Base-by-base conservation (phyloP, 1,140 invertebrate species). In the Procambarus virginalis region DNA sequence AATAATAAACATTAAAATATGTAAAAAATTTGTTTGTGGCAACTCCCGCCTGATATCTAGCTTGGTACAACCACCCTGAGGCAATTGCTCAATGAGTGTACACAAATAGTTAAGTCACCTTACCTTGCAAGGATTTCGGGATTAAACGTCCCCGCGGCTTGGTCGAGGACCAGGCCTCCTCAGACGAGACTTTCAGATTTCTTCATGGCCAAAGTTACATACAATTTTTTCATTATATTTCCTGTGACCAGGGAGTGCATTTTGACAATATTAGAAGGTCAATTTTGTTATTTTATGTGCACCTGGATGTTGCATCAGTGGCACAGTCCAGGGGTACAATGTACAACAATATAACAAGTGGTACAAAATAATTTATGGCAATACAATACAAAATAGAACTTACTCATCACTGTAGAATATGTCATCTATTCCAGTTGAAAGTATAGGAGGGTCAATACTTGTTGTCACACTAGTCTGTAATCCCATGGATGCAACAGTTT, bases 371-470 rank as follows among this genome's bases (percentile, higher is more conserved):
- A 10, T 68, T 4, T 2, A 68, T 17, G 4, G 5, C 0, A 17
- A n/a, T 20, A 17, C 17, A 68, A 68, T 55, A 9, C 12, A 55
- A 2, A 17, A 68, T 17, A 20, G 4, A 73, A 73, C 68, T 73
- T 73, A 73, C 68, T 73, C 68, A 73, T 73, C 68, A 73, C 68
- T 73, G 68, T 34, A 73, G n/a, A 34, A 73, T 10, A 34, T 34
- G 5, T 73, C 20, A 73, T 73, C 68, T 34, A 45, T 10, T 34
- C 22, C n/a, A 6, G 68, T 34, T 8, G n/a, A 34, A 22, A 34
- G 14, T 9, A 73, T 73, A 20, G 68, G 20, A 34, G 22, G 68
- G 22, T 22, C 8, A 22, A 34, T n/a, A 73, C 5, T 20, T 4
- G 6, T 73, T 22, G 68, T 73, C 5, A 73, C 68, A 73, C 34